Percentiles rank a stretch among this genome's conserved stretches.
Evolutionary conservation across 92 coral and sea anemone species (phyloP).

Genomic region (Desmophyllum pertusum): DNA sequence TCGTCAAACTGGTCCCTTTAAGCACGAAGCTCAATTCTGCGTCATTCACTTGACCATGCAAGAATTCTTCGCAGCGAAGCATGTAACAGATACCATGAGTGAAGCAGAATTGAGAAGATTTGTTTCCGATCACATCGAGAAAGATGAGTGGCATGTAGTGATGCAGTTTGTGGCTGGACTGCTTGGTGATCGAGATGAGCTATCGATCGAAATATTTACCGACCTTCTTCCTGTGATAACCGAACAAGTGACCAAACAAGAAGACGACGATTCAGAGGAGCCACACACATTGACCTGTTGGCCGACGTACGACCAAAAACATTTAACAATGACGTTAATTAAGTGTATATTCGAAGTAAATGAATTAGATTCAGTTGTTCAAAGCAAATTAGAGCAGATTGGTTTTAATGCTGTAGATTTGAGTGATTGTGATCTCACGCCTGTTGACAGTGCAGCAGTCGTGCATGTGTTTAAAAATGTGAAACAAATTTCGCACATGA

Average conservation of each 20-base stretch:
- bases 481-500: neutral
- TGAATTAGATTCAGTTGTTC: neutral
- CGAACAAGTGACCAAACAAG: too few species aligned
- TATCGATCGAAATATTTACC: neutral
- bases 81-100: neutral
- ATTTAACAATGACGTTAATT: neutral
- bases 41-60: conserved; percentile 57
- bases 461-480: neutral
- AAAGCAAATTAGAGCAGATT: neutral
- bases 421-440: neutral
- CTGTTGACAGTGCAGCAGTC: conserved; percentile 1
- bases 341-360: neutral
- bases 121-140: conserved; percentile 5
- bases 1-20: neutral
- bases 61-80: conserved; percentile 56
- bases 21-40: conserved; percentile 28
- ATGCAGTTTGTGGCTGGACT: conserved; percentile 63
- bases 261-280: neutral
- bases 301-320: neutral
- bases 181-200: neutral
- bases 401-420: neutral
- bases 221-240: conserved; percentile 13
- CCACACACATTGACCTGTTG: neutral
- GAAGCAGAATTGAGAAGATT: neutral
- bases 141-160: conserved; percentile 47